Evolutionary conservation across 1,140 invertebrate species (phyloP).

Genomic region (Diorhabda sublineata): DNA sequence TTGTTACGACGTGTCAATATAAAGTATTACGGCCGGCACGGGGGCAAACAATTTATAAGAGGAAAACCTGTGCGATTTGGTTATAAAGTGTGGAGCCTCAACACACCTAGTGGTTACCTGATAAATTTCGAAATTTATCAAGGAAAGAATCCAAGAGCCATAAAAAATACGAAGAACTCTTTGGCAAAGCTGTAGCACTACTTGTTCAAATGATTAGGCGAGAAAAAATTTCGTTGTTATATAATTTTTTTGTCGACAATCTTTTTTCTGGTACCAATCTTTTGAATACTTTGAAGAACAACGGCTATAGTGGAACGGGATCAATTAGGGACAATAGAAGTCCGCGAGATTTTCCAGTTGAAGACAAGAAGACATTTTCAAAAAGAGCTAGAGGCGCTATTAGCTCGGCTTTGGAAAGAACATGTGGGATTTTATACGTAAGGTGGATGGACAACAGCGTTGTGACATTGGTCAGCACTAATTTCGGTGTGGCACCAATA

Average conservation of each 20-base stretch:
- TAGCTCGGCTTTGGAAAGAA: slow-evolving; percentile 13
- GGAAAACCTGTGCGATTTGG: no score
- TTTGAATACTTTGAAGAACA: not conserved
- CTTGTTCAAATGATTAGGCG: not conserved
- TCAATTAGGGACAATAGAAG: slow-evolving; percentile 27
- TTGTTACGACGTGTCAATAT: no score
- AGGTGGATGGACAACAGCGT: slow-evolving; percentile 26
- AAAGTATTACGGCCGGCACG: no score
- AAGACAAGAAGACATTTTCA: slow-evolving; percentile 22
- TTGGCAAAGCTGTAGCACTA: no score
- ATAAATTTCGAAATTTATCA: no score
- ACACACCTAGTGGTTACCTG: no score
- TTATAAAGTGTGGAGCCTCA: no score
- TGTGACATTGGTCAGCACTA: slow-evolving; percentile 32
- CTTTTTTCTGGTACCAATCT: not conserved
- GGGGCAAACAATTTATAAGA: no score
- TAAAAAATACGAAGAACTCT: no score
- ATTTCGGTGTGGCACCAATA: slow-evolving; percentile 21
- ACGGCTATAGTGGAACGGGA: slow-evolving; percentile 18
- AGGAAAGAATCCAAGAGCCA: no score
- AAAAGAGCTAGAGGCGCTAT: slow-evolving; percentile 19
- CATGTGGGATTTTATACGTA: slow-evolving; percentile 24
- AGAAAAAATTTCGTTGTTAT: not conserved
- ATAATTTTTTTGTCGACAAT: not conserved
- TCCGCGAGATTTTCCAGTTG: slow-evolving; percentile 15